A percentile compares a stretch with the other conserved stretches of the same genome.
Conservation (phyloP, 2,797 vertebrate species). For the Sebastes iracundus region DNA sequence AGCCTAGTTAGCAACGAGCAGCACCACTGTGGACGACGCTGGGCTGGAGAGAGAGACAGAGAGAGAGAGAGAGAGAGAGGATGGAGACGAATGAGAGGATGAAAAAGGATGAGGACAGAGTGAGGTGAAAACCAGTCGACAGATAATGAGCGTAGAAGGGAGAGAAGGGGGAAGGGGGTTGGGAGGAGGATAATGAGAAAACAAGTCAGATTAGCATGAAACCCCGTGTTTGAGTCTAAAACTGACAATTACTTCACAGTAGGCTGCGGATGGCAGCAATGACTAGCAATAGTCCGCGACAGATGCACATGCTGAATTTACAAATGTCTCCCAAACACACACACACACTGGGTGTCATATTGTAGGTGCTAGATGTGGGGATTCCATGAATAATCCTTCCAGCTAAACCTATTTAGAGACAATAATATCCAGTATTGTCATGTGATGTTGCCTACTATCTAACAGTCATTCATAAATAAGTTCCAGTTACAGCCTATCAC, state of each 20-base stretch:
- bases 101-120: conserved; percentile 2
- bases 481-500: background rate
- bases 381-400: background rate
- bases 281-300: conserved; percentile 26
- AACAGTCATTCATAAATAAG: background rate
- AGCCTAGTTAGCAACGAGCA: conserved; percentile 71
- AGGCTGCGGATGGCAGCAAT: conserved; percentile 28
- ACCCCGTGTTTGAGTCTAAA: conserved; percentile 37
- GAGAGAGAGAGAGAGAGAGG: conserved; percentile 4
- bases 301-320: conserved; percentile 19
- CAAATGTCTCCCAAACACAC: conserved; percentile 1
- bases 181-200: conserved; percentile 39
- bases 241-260: conserved; percentile 64
- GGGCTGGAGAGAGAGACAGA: conserved; percentile 36
- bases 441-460: background rate
- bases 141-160: conserved; percentile 35
- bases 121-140: conserved; percentile 13
- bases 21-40: conserved; percentile 40
- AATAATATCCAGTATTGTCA: background rate
- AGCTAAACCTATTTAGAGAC: background rate
- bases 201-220: conserved; percentile 62
- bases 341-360: background rate
- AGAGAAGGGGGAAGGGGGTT: background rate
- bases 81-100: conserved; percentile 1
- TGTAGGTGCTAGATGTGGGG: background rate